phyloP scores from a whole-genome alignment of 2,797 vertebrate species.

The Thamnophis elegans region DNA sequence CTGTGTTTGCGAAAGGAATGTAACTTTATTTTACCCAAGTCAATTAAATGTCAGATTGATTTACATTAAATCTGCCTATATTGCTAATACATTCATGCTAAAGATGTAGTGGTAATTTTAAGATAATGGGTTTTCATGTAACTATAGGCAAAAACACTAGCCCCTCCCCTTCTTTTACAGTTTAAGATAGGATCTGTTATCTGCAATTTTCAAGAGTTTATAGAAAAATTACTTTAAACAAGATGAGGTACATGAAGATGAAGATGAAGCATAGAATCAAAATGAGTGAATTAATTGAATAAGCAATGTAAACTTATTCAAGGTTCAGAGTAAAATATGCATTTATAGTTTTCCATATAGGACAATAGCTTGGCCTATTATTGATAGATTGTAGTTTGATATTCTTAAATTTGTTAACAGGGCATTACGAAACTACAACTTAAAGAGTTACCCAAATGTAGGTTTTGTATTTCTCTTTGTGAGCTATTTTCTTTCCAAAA shows the following conservation, averaged over 20 bases:
- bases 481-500: neutral
- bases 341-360: neutral
- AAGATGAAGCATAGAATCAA: neutral
- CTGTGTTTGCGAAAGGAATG: neutral
- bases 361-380: neutral
- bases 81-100: neutral
- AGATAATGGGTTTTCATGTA: neutral
- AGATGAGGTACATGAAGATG: neutral
- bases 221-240: neutral
- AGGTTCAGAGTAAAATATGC: neutral
- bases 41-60: neutral
- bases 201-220: neutral
- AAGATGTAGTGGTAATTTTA: neutral
- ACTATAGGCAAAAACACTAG: neutral
- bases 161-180: neutral
- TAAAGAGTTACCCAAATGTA: neutral
- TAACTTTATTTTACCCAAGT: neutral
- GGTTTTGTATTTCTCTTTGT: neutral
- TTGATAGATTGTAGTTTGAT: neutral
- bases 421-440: neutral
- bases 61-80: neutral
- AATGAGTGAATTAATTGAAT: neutral
- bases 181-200: neutral
- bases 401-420: neutral
- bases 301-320: neutral